Percentiles rank a stretch among this genome's conserved stretches.
Evolutionary conservation across 2,113 vertebrate species (phyloP).

Genomic region (Symphodus melops): DNA sequence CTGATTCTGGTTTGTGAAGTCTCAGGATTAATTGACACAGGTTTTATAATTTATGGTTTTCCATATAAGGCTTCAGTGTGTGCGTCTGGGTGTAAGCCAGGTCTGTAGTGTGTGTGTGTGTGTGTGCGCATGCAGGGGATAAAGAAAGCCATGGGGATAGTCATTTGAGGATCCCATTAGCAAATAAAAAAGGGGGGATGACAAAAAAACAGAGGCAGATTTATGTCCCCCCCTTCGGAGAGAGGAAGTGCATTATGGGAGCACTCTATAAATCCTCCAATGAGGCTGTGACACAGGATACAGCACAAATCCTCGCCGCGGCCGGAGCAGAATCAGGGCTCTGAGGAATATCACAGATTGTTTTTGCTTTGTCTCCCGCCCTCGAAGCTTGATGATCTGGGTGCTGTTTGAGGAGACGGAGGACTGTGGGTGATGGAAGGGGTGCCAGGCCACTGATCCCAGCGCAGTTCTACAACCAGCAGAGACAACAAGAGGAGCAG

Average conservation of each 20-base stretch:
- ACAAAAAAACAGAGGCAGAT: slow-evolving; percentile 64
- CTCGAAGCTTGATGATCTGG: slow-evolving; percentile 27
- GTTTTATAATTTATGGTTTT: slow-evolving; percentile 39
- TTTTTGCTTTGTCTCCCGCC: slow-evolving; percentile 25
- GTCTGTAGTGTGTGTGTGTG: slow-evolving; percentile 22
- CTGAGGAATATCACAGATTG: slow-evolving; percentile 40
- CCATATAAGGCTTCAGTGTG: neutral
- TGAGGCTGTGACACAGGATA: slow-evolving; percentile 42
- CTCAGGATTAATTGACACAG: slow-evolving; percentile 49
- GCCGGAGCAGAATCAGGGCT: slow-evolving; percentile 27
- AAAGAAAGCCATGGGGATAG: slow-evolving; percentile 49
- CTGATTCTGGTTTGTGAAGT: slow-evolving; percentile 18
- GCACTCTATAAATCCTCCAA: slow-evolving; percentile 67
- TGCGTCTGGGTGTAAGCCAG: neutral
- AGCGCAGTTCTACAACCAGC: slow-evolving; percentile 13
- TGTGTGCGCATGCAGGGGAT: slow-evolving; percentile 25
- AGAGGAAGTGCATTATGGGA: slow-evolving; percentile 67
- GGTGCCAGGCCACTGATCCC: slow-evolving; percentile 37
- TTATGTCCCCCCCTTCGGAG: slow-evolving; percentile 61
- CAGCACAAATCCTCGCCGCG: slow-evolving; percentile 36
- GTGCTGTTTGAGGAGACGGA: slow-evolving; percentile 28
- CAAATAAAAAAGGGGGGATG: slow-evolving; percentile 66
- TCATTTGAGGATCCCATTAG: slow-evolving; percentile 61
- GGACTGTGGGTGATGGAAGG: slow-evolving; percentile 37
- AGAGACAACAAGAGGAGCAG: slow-evolving; percentile 28